Conservation (phyloP, 2,888 invertebrate genomes). For the Campoletis raptor region DNA sequence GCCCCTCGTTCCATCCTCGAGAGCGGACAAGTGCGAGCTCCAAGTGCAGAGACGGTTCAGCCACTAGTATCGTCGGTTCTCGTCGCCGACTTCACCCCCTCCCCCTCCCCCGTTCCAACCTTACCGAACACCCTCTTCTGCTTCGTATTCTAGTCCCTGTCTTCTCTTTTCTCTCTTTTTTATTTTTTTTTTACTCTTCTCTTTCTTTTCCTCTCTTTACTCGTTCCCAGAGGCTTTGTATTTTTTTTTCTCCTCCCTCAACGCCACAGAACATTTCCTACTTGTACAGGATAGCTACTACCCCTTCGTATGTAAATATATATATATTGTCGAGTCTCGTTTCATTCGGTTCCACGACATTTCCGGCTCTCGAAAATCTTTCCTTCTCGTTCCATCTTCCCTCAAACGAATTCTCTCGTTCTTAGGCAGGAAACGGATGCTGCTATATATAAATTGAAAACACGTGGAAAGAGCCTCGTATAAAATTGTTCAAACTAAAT, state of each 20-base stretch:
- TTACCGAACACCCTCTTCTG: slow-evolving; percentile 35
- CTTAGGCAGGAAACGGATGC: slow-evolving; percentile 39
- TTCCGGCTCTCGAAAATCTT: slow-evolving; percentile 46
- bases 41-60: slow-evolving; percentile 62
- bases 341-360: slow-evolving; percentile 43
- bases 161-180: slow-evolving; percentile 15
- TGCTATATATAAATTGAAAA: slow-evolving; percentile 1
- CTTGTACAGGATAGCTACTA: slow-evolving; percentile 20
- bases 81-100: neutral
- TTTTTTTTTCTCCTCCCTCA: slow-evolving; percentile 21
- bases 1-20: slow-evolving; percentile 63
- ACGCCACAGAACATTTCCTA: slow-evolving; percentile 56
- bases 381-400: slow-evolving; percentile 29
- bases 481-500: slow-evolving; percentile 18
- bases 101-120: slow-evolving; percentile 24
- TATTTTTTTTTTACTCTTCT: slow-evolving; percentile 27
- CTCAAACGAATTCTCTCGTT: slow-evolving; percentile 23
- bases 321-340: slow-evolving; percentile 48
- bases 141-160: slow-evolving; percentile 18
- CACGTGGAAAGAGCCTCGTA: slow-evolving; percentile 18
- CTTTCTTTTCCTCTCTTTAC: neutral
- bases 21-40: slow-evolving; percentile 68
- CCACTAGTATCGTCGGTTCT: slow-evolving; percentile 39
- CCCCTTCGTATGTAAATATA: neutral
- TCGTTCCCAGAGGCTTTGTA: neutral